Percentiles rank a stretch among this genome's conserved stretches.
Conservation (phyloP, 2,113 vertebrate species). For the Anseranas semipalmata region DNA sequence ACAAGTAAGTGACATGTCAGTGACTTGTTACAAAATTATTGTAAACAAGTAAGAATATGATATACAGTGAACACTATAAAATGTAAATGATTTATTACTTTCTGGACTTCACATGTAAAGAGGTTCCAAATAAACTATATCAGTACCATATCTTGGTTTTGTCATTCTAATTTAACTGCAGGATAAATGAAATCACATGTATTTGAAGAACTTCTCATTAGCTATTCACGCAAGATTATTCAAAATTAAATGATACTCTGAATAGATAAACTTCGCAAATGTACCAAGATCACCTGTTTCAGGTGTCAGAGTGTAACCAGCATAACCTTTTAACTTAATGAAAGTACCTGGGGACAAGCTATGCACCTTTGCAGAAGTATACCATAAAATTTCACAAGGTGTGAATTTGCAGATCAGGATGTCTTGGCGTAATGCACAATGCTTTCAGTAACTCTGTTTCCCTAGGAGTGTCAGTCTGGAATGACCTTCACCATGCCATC, state of each 20-base stretch:
- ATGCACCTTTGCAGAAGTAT: neutral
- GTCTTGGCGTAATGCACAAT: neutral
- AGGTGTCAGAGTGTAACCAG: neutral
- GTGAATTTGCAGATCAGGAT: neutral
- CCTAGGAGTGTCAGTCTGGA: constrained; percentile 18
- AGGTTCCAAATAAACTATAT: neutral
- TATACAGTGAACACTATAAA: neutral
- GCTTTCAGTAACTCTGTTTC: constrained; percentile 16
- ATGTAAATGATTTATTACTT: neutral
- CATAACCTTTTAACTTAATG: neutral
- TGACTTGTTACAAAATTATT: neutral
- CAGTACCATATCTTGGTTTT: neutral
- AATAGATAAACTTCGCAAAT: neutral
- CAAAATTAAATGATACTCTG: neutral
- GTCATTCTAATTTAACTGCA: neutral
- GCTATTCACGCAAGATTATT: neutral
- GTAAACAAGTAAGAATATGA: neutral
- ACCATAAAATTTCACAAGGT: neutral
- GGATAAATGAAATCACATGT: neutral
- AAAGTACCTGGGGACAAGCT: neutral
- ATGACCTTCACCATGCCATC: constrained; percentile 2
- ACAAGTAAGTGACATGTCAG: neutral
- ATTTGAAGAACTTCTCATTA: neutral
- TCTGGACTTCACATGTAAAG: neutral
- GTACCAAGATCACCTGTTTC: neutral